Base-by-base conservation (phyloP, 2,888 invertebrate genomes). In the Arrhopalites spinosus region DNA sequence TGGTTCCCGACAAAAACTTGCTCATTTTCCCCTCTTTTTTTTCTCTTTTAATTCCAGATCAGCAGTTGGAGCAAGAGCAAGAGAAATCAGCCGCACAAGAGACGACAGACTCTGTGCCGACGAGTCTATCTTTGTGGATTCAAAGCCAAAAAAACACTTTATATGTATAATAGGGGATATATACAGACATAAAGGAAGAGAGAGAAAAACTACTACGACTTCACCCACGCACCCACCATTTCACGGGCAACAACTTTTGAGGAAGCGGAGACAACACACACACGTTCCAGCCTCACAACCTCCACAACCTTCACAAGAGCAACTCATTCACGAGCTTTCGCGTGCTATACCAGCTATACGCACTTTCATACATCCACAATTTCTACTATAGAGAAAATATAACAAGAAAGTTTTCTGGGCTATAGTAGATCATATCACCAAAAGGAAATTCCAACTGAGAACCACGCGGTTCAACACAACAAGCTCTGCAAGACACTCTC, bases 1-100 rank as follows among this genome's bases (percentile, higher is more conserved):
- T 75, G 71, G 75, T 72, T 72, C 73, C 53, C 36, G 72, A 61
- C 61, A 70, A 77, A 75, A 74, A 77, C 71, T 63, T 74, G 71
- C 70, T 77, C 77, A 70, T 74, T 71, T 74, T 74, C 70, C 74
- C 64, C 69, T 50, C 68, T 74, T 77, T 74, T 45, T 77, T 63
- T 69, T 74, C 74, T 74, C 59, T 77, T 77, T 77, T 77, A 73
- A 77, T 77, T 77, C 70, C 77, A 76, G 76, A 76, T 73, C 76
- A 77, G 76, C 56, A 64, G 74, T 69, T 76, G 73, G 56, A 74
- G 74, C 61, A 63, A 30, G 71, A 71, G 29, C 56, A n/a, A n/a
- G n/a, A n/a, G n/a, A n/a, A 70, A 72, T 72, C 63, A 72, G 72
- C 63, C 72, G 72, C 72, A 72, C 72, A 72, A 72, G 72, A 50